These are phyloP conservation scores for Malurus melanocephalus DNA, from an alignment of 2,113 vertebrate species.

Conservation along the genomic window DNA sequence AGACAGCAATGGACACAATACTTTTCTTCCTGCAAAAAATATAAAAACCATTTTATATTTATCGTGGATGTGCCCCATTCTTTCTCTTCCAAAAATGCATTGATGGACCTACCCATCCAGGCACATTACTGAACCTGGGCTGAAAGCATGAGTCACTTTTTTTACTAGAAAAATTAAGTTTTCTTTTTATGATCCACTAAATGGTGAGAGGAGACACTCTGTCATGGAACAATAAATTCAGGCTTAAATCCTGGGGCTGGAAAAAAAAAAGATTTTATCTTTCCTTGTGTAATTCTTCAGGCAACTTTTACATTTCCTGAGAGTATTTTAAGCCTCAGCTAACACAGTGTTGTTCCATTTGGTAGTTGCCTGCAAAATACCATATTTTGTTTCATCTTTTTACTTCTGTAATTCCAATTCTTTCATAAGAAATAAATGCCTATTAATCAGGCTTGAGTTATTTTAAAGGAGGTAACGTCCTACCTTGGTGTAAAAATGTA, in stretches of 20 bases:
- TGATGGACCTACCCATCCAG: background rate
- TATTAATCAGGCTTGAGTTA: background rate
- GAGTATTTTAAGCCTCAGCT: constrained; percentile 8
- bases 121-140: background rate
- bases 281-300: constrained; percentile 13
- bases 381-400: background rate
- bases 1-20: background rate
- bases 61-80: background rate
- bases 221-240: constrained; percentile 30
- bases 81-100: background rate
- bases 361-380: background rate
- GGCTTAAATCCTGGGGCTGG: background rate
- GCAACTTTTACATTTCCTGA: constrained; percentile 9
- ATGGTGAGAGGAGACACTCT: constrained; percentile 4
- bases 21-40: background rate
- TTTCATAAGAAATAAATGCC: background rate
- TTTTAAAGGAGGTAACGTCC: background rate
- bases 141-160: background rate
- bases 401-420: background rate
- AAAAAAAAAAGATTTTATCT: constrained; percentile 12
- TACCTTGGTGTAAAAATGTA: background rate
- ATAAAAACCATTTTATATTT: background rate
- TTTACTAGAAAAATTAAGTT: constrained; percentile 21
- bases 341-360: background rate
- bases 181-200: constrained; percentile 10